Evolutionary conservation across 2,888 invertebrate species (phyloP), one percentile per base, ranked within the genome.

Genomic region (Oegoconia quadripuncta): DNA sequence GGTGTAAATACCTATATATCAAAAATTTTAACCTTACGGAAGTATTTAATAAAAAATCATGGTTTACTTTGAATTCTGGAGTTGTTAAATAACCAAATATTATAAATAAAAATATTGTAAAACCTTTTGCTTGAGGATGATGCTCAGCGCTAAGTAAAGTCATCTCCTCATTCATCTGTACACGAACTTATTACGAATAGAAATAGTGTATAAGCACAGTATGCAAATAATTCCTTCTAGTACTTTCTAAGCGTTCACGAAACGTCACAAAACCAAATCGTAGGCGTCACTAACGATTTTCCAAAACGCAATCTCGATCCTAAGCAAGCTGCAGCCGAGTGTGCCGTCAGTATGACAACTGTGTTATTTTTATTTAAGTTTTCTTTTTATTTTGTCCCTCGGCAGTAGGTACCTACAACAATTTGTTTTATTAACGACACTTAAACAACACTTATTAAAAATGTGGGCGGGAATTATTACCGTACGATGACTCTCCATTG

Each of bases 401-500:
- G 53, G 41, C 55, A 52, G 61, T 53, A 57, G 58, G 59, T 50
- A 56, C n/a, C n/a, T n/a, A n/a, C 56, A 63, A 61, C 37, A 37
- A 79, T 80, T 78, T 79, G 69, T 81, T 81, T 82, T 80, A 80
- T 81, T 78, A 79, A 83, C 76, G 71, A 74, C 75, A 74, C 81
- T 80, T 73, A 72, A 71, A 69, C 58, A 67, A 61, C 77, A 75
- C 82, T 84, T 81, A 81, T 77, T 80, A 76, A 79, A 68, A 75
- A 73, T 68, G 76, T 79, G 71, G 76, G 79, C 74, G 78, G 74
- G 63, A 65, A 67, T 74, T 74, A 65, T 62, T 22, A 15, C 16
- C 14, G 12, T 6, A 15, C 32, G 25, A 32, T 27, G 36, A 28
- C 27, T 71, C 63, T 60, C 46, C 44, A 50, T 14, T 51, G 56